Conservation (phyloP, 2,888 invertebrate species). For the Subacronicta megacephala region DNA sequence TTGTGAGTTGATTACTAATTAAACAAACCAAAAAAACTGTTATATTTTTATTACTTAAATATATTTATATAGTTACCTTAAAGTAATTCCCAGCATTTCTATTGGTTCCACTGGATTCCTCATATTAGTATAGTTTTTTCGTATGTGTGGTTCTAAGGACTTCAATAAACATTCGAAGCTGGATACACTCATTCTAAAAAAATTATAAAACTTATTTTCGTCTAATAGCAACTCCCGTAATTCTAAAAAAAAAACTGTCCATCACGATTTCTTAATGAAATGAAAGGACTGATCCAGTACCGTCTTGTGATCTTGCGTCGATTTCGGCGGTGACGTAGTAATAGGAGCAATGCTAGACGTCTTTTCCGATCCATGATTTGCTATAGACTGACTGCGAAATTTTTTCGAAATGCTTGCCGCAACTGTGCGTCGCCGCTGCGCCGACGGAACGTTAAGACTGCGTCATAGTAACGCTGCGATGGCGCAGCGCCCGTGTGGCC, state of each 20-base stretch:
- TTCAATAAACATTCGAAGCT: constrained; percentile 54
- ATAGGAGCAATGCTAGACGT: constrained; percentile 50
- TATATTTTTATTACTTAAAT: too few species aligned
- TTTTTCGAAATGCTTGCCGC: constrained; percentile 47
- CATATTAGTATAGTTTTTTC: constrained; percentile 57
- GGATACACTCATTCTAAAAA: constrained; percentile 47
- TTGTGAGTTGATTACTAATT: too few species aligned
- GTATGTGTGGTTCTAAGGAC: constrained; percentile 57
- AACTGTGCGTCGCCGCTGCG: constrained; percentile 44
- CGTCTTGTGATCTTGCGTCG: constrained; percentile 51
- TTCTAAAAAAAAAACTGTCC: constrained; percentile 50
- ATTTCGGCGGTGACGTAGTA: constrained; percentile 56
- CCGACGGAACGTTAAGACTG: constrained; percentile 35
- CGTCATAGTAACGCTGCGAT: constrained; percentile 33
- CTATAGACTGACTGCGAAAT: constrained; percentile 39
- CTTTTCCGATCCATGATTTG: constrained; percentile 52
- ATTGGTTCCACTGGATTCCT: constrained; percentile 58
- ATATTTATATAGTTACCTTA: constrained; percentile 44
- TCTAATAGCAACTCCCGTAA: constrained; percentile 52
- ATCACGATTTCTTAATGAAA: constrained; percentile 51
- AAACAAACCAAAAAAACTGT: too few species aligned
- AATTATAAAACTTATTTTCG: constrained; percentile 47
- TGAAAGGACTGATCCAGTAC: constrained; percentile 51
- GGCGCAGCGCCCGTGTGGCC: too few species aligned
- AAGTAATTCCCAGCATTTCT: constrained; percentile 58